These are phyloP conservation scores for Gallirallus australis DNA, from an alignment of 2,797 vertebrate genomes.

Conservation along the genomic window DNA sequence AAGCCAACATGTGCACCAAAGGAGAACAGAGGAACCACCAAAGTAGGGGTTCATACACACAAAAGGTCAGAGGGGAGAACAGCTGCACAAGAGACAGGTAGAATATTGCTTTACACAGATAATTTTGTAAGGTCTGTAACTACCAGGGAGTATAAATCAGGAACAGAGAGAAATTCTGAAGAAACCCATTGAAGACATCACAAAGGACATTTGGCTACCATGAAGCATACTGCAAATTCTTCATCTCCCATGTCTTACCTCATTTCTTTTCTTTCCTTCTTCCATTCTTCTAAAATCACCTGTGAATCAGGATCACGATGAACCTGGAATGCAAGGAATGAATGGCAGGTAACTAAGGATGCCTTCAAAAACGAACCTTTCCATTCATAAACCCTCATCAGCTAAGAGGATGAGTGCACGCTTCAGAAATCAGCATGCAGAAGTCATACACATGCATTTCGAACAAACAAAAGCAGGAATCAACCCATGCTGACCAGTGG, in stretches of 20 bases:
- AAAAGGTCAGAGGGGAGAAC: neutral
- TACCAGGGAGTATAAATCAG: neutral
- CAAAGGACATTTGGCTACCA: neutral
- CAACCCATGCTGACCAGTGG: neutral
- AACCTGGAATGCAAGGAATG: constrained; percentile 78
- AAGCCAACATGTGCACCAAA: neutral
- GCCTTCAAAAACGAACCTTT: neutral
- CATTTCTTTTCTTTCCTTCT: constrained; percentile 90
- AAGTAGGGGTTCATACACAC: neutral
- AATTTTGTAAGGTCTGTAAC: neutral
- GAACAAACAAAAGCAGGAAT: neutral
- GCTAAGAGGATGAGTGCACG: neutral
- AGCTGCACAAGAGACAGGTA: neutral
- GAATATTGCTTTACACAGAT: neutral
- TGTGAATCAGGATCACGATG: constrained; percentile 89
- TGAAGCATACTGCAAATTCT: neutral
- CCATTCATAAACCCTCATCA: neutral
- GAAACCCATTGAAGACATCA: neutral
- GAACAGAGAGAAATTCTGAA: neutral
- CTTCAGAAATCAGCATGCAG: neutral
- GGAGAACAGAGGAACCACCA: too few relatives aligned
- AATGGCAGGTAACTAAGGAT: neutral
- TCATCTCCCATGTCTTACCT: constrained; percentile 78
- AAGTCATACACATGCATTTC: neutral
- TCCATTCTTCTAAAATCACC: constrained; percentile 92